A percentile compares a stretch with the other conserved stretches of the same genome.
phyloP scores from a whole-genome alignment of 1,140 invertebrate species.

The Teleogryllus occipitalis region DNA sequence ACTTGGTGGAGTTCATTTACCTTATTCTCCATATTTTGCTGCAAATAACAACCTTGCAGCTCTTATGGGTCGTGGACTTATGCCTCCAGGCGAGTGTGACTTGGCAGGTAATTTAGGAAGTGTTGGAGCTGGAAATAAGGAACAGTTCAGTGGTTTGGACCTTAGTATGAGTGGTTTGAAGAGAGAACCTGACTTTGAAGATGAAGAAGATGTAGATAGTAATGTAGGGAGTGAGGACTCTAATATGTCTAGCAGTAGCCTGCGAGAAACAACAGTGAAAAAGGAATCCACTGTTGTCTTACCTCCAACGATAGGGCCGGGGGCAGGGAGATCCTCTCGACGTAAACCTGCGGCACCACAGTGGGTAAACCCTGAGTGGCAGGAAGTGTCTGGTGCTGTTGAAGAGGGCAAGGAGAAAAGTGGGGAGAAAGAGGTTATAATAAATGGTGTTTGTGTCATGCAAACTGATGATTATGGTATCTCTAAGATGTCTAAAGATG shows the following conservation, averaged over 20 bases:
- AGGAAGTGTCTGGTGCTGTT: constrained; percentile 43
- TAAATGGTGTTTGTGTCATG: constrained; percentile 88
- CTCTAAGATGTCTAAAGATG: constrained; percentile 44
- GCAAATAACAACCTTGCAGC: constrained; percentile 63
- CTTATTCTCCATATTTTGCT: constrained; percentile 65
- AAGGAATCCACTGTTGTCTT: constrained; percentile 32
- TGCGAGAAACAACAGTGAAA: constrained; percentile 40
- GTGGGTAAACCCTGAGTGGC: constrained; percentile 92
- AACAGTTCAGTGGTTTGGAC: constrained; percentile 69
- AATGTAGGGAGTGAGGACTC: constrained; percentile 71
- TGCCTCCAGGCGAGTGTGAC: constrained; percentile 44
- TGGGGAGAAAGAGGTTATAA: constrained; percentile 61
- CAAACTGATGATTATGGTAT: constrained; percentile 60
- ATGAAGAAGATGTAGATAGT: constrained; percentile 62
- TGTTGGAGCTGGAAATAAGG: constrained; percentile 55
- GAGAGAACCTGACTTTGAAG: constrained; percentile 61
- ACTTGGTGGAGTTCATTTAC: constrained; percentile 45
- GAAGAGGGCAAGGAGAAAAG: constrained; percentile 40
- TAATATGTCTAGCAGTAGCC: constrained; percentile 30
- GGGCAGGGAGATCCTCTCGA: constrained; percentile 43
- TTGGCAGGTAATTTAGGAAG: constrained; percentile 30
- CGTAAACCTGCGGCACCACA: constrained; percentile 91
- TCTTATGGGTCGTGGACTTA: constrained; percentile 52
- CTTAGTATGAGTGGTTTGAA: constrained; percentile 69
- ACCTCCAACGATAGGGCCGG: constrained; percentile 21